A percentile compares a stretch with the other conserved stretches of the same genome.
Evolutionary conservation across 2,888 invertebrate genomes (phyloP).

Genomic region (Apotomis capreana): DNA sequence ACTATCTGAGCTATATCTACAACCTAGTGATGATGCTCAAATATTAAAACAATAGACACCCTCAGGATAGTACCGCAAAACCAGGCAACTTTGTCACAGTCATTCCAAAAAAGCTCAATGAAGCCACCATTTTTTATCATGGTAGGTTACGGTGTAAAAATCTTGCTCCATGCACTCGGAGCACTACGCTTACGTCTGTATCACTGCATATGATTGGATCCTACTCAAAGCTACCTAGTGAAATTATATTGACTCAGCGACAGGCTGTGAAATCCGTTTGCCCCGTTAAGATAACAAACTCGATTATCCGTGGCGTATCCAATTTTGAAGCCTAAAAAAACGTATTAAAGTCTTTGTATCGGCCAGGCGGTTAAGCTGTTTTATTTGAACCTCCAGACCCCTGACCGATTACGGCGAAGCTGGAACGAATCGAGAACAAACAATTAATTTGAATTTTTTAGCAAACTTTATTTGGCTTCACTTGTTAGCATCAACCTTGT

Average conservation of each 20-base stretch:
- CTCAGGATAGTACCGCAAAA: too few species aligned
- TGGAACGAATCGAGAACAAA: conserved; percentile 20
- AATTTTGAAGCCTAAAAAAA: neutral
- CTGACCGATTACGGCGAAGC: conserved; percentile 17
- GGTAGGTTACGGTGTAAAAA: too few species aligned
- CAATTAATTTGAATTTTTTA: conserved; percentile 14
- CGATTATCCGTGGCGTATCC: conserved; percentile 4
- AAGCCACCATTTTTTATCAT: too few species aligned
- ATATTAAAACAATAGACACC: too few species aligned
- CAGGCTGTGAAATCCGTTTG: conserved; percentile 19
- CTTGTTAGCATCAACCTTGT: conserved; percentile 9
- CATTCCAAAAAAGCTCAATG: too few species aligned
- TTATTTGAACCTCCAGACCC: neutral
- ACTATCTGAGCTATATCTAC: too few species aligned
- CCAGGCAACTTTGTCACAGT: too few species aligned
- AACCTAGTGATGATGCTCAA: too few species aligned
- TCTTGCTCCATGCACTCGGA: too few species aligned
- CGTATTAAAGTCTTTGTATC: neutral
- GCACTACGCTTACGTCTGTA: neutral
- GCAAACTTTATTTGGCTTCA: conserved; percentile 10
- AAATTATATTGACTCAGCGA: neutral
- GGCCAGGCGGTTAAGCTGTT: neutral
- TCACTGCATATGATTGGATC: conserved; percentile 1
- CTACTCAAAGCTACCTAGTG: neutral
- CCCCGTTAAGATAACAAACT: conserved; percentile 13